Evolutionary conservation across 1,140 invertebrate species (phyloP).

Genomic region (Neotoxoptera formosana): DNA sequence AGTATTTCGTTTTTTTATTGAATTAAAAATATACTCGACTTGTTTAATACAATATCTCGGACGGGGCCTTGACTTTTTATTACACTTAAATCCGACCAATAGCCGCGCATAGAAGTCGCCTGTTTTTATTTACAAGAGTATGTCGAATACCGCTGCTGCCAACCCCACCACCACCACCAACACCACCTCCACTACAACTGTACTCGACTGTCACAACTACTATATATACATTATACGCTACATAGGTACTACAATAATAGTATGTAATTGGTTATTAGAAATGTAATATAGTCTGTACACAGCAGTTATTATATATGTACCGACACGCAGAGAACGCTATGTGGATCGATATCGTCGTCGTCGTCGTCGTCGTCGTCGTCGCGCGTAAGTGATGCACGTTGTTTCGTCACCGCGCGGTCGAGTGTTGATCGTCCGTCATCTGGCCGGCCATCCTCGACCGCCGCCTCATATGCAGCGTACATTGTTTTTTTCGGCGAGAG

Average conservation of each 20-base stretch:
- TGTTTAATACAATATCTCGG: not conserved
- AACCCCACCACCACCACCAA: not conserved
- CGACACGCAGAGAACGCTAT: not conserved
- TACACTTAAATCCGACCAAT: not conserved
- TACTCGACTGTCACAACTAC: not conserved
- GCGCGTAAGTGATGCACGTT: not conserved
- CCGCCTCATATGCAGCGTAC: too few relatives aligned
- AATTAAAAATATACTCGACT: not conserved
- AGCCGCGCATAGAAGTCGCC: not conserved
- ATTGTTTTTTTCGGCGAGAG: slow-evolving; percentile 19
- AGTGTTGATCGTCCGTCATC: slow-evolving; percentile 7
- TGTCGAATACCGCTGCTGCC: not conserved
- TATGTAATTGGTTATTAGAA: not conserved
- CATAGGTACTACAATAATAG: not conserved
- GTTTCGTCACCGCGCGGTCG: not conserved
- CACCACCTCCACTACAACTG: not conserved
- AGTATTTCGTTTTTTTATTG: not conserved
- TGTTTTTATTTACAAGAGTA: slow-evolving; percentile 1
- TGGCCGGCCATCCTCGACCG: not conserved
- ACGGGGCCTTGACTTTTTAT: not conserved
- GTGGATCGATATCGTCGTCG: slow-evolving; percentile 2
- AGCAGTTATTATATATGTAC: not conserved
- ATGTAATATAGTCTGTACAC: not conserved
- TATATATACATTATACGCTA: too few relatives aligned
- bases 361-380: not conserved